Percentiles rank a stretch among this genome's conserved stretches.
These are phyloP conservation scores for Lerista edwardsae DNA, from an alignment of 2,797 vertebrate species.

Conservation along the genomic window DNA sequence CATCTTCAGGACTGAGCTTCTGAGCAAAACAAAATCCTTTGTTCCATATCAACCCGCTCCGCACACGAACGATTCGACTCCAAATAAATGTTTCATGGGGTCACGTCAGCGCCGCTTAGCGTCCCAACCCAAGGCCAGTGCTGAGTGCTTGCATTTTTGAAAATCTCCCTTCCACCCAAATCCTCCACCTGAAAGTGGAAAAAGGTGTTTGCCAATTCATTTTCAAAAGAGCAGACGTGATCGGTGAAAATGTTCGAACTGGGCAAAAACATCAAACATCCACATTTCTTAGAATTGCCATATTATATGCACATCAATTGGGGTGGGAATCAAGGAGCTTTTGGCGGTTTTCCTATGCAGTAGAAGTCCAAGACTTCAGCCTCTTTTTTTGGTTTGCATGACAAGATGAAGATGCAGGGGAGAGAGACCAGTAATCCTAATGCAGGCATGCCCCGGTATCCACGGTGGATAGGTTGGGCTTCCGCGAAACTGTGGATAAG, in stretches of 20 bases:
- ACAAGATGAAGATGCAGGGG: not conserved
- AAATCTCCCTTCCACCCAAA: not conserved
- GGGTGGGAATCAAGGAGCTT: too few relatives aligned
- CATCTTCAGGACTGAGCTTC: slow-evolving; percentile 11
- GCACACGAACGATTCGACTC: slow-evolving; percentile 12
- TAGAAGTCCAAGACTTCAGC: too few relatives aligned
- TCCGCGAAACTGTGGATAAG: too few relatives aligned
- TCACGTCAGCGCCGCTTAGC: slow-evolving; percentile 9
- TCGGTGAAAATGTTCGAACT: not conserved
- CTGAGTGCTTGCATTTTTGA: not conserved
- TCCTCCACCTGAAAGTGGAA: not conserved
- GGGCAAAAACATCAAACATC: not conserved
- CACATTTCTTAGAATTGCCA: not conserved
- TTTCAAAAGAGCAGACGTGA: not conserved
- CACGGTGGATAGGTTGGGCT: too few relatives aligned
- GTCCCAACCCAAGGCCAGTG: slow-evolving; percentile 5
- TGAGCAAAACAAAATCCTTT: not conserved
- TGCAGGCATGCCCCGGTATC: too few relatives aligned
- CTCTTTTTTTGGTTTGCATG: not conserved
- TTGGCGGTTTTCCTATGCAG: not conserved
- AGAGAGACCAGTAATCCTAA: too few relatives aligned
- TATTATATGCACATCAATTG: not conserved
- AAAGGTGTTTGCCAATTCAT: not conserved
- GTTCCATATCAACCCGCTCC: not conserved
- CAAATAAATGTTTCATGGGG: slow-evolving; percentile 23